These are phyloP conservation scores for Dendropsophus ebraccatus DNA, from an alignment of 2,113 vertebrate genomes.

Conservation along the genomic window DNA sequence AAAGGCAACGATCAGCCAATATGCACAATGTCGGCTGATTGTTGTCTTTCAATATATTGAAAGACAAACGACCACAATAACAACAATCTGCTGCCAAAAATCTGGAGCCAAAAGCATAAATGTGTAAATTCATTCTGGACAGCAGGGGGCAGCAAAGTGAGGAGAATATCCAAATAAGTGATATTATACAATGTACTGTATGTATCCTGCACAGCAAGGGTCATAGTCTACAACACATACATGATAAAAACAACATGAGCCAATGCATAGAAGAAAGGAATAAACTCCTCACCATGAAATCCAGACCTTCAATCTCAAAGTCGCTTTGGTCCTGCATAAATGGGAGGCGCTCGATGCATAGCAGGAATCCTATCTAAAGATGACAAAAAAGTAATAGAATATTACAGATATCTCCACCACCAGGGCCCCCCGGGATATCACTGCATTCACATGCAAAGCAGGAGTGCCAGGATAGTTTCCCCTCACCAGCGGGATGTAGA, in stretches of 20 bases:
- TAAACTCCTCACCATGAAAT: constrained; percentile 84
- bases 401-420: too few species aligned
- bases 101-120: background rate
- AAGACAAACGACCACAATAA: too few species aligned
- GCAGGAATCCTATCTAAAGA: constrained; percentile 90
- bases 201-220: background rate
- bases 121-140: background rate
- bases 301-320: constrained; percentile 90
- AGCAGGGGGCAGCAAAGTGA: background rate
- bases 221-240: background rate
- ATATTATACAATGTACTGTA: background rate
- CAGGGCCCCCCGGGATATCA: too few species aligned
- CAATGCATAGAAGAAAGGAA: background rate
- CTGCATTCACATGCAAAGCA: too few species aligned
- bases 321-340: constrained; percentile 87
- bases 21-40: too few species aligned
- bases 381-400: background rate
- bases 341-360: constrained; percentile 86
- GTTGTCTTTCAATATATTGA: too few species aligned
- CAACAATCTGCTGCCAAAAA: too few species aligned
- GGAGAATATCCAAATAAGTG: background rate
- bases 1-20: too few species aligned
- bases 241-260: background rate
- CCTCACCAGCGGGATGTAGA: constrained; percentile 92
- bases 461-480: too few species aligned